Evolutionary conservation across 2,888 invertebrate genomes (phyloP), one percentile per base, ranked within the genome.

Genomic region (Eremobia ochroleuca): DNA sequence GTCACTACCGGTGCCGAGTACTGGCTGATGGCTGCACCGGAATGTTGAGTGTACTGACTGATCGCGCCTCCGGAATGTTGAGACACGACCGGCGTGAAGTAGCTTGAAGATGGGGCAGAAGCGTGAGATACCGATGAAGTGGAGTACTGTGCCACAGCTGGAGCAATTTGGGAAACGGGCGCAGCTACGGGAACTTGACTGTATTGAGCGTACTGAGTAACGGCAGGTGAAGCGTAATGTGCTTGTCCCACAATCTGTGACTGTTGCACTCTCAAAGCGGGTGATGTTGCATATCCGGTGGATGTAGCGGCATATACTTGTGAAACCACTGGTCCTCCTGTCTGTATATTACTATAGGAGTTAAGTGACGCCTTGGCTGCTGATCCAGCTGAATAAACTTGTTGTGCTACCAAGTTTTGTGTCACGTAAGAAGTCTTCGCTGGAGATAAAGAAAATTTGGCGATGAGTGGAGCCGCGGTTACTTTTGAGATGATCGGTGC

Each of bases 401-500:
- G 93, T 77, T 94, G 94, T 3, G 94, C 92, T 43, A 95, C 85
- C 46, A 95, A 89, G 79, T 95, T 96, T 85, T 95, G 95, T 43
- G 94, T 87, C 8, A 93, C 90, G 66, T 93, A 95, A 25, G 93
- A 88, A 34, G 94, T 94, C 81, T 92, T 95, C 5, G 93, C 90
- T n/a, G 95, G 94, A 28, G 95, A 89, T 59, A 94, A 55, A 28
- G 95, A 88, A 85, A 93, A 95, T 87, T 93, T 94, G 21, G 96
- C 95, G 61, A 96, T 93, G 6, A 97, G 89, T n/a, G 97, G 95
- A 72, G 97, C 94, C 72, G 97, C 94, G 31, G 97, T 94, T 77
- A 96, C 93, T 94, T 97, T 95, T 40, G 97, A 93, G 83, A 97
- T 92, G 73, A 97, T 96, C n/a, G 97, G 97, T n/a, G 97, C 97